Evolutionary conservation across 2,888 invertebrate species (phyloP).

Genomic region (Tridacna crocea): DNA sequence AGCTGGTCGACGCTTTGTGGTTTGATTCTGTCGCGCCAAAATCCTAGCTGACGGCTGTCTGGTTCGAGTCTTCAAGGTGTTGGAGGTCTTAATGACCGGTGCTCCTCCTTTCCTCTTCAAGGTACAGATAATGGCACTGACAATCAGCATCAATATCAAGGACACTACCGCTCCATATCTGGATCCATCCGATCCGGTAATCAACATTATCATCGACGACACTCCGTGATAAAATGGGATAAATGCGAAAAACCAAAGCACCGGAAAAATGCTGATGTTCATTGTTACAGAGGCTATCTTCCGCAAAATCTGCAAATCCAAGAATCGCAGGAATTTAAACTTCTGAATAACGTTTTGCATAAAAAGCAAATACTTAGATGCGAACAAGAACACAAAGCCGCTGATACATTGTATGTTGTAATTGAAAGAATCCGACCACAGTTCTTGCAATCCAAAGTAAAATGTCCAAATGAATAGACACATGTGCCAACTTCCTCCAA

Average conservation of each 20-base stretch:
- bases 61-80: neutral
- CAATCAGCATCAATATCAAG: neutral
- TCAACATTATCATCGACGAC: neutral
- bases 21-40: neutral
- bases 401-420: neutral
- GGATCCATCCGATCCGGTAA: neutral
- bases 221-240: slow-evolving; percentile 28
- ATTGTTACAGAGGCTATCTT: neutral
- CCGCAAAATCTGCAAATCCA: slow-evolving; percentile 15
- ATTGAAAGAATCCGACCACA: neutral
- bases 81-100: neutral
- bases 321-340: neutral
- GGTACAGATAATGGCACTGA: neutral
- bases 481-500: slow-evolving; percentile 49
- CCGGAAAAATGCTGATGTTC: slow-evolving; percentile 16
- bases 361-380: slow-evolving; percentile 23
- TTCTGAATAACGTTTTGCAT: slow-evolving; percentile 14
- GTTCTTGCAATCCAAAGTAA: slow-evolving; percentile 18
- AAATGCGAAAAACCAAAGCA: slow-evolving; percentile 9
- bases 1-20: neutral
- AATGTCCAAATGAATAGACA: slow-evolving; percentile 43
- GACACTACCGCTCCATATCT: neutral
- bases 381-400: slow-evolving; percentile 8
- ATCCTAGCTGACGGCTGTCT: slow-evolving; percentile 27
- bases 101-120: neutral